Evolutionary conservation across 2,888 invertebrate genomes (phyloP), one percentile per base, ranked within the genome.

Genomic region (Seira sanloemensis): DNA sequence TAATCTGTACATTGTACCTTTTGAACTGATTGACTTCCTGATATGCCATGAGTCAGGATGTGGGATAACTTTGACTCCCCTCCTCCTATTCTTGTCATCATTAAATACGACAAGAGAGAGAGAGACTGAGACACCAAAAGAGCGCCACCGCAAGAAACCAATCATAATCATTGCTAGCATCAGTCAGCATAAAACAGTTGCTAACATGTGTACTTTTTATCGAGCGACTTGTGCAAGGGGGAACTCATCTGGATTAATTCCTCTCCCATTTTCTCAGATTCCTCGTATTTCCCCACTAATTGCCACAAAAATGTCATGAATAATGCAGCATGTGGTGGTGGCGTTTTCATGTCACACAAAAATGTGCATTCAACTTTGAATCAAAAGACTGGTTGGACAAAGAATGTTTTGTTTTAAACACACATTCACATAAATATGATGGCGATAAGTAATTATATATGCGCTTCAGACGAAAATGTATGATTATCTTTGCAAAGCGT

Each of bases 21-120:
- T 23, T 81, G 62, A 54, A 68, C 69, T 69, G 75, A 81, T 81
- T 75, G 75, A 81, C 81, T 81, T 81, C 81, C 81, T 75, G 69
- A 81, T 81, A 74, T 69, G 75, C 75, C 69, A 26, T 27, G 73
- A 46, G 62, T 16, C 9, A 62, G 21, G 37, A 26, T 68, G 24
- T 37, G 4, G 37, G 37, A 7, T 12, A 12, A 4, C 12, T 37
- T 37, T 37, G 5, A 12, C 12, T 12, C 37, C 37, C 12, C 37
- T 37, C 37, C 37, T 37, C 37, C 4, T 37, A 7, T 37, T 12
- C 4, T 37, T 7, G 12, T 37, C 37, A 37, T 37, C 37, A 12
- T 37, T 37, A 37, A 4, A 12, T 12, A 12, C 37, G n/a, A n/a
- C n/a, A n/a, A n/a, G n/a, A n/a, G n/a, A n/a, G n/a, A n/a, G n/a